phyloP scores from a whole-genome alignment of 2,797 vertebrate species.

The Sebastes wilsoni region DNA sequence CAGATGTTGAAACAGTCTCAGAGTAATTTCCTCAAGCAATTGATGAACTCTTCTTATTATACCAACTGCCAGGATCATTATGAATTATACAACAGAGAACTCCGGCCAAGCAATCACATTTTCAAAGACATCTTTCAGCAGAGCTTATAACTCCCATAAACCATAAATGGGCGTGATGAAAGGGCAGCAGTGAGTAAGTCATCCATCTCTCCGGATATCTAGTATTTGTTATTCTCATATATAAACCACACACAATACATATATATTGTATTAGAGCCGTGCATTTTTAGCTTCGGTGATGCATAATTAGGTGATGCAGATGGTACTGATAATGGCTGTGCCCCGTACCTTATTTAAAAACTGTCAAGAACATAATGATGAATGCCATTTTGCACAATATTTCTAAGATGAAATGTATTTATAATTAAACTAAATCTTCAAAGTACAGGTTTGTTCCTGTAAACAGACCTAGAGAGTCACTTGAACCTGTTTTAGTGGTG shows the following conservation, averaged over 20 bases:
- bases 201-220: slow-evolving; percentile 30
- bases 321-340: neutral
- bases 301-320: slow-evolving; percentile 23
- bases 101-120: slow-evolving; percentile 41
- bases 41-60: slow-evolving; percentile 55
- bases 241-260: slow-evolving; percentile 5
- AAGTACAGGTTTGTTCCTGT: neutral
- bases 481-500: neutral
- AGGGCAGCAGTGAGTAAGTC: slow-evolving; percentile 18
- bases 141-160: slow-evolving; percentile 48
- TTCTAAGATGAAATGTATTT: slow-evolving; percentile 37
- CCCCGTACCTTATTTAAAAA: slow-evolving; percentile 6
- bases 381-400: slow-evolving; percentile 49
- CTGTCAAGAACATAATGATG: slow-evolving; percentile 8
- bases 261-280: slow-evolving; percentile 22
- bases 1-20: slow-evolving; percentile 40
- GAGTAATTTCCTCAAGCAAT: slow-evolving; percentile 50
- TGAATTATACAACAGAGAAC: slow-evolving; percentile 59
- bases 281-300: slow-evolving; percentile 23
- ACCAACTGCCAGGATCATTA: slow-evolving; percentile 51
- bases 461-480: neutral
- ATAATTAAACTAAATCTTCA: slow-evolving; percentile 21
- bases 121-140: slow-evolving; percentile 45
- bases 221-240: slow-evolving; percentile 32
- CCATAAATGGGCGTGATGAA: slow-evolving; percentile 31